Percentiles rank a stretch among this genome's conserved stretches.
These are phyloP conservation scores for Elmis aenea DNA, from an alignment of 2,888 invertebrate species.

Conservation along the genomic window DNA sequence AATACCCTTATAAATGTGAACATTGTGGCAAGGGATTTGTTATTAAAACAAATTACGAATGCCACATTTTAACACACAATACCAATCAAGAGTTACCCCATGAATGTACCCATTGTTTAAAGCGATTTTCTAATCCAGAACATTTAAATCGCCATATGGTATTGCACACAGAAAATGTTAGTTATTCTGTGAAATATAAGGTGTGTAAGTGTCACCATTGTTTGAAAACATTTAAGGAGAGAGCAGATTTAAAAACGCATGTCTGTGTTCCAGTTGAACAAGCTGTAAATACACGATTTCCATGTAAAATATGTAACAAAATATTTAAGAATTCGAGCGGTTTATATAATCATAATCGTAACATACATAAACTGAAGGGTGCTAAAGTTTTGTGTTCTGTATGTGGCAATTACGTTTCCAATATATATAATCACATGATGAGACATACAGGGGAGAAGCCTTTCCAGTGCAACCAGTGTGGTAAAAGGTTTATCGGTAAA, in stretches of 20 bases:
- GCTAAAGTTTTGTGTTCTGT: conserved; percentile 32
- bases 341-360: conserved; percentile 30
- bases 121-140: conserved; percentile 36
- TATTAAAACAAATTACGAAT: conserved; percentile 35
- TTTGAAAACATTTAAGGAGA: conserved; percentile 31
- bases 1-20: conserved; percentile 35
- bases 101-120: conserved; percentile 33
- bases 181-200: conserved; percentile 33
- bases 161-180: conserved; percentile 35
- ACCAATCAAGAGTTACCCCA: conserved; percentile 30
- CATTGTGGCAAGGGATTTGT: conserved; percentile 37
- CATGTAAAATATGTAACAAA: conserved; percentile 34
- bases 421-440: conserved; percentile 36
- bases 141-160: conserved; percentile 35
- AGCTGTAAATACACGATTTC: conserved; percentile 20
- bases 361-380: conserved; percentile 29
- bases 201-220: conserved; percentile 33
- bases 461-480: conserved; percentile 32
- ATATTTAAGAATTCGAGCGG: conserved; percentile 31
- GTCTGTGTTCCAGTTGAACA: conserved; percentile 28
- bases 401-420: conserved; percentile 33
- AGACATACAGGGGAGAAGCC: conserved; percentile 31
- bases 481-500: conserved; percentile 32
- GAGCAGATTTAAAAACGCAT: conserved; percentile 27
- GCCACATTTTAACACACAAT: conserved; percentile 34